Base-by-base conservation (phyloP, 2,888 invertebrate species). In the Limnephilus rhombicus region DNA sequence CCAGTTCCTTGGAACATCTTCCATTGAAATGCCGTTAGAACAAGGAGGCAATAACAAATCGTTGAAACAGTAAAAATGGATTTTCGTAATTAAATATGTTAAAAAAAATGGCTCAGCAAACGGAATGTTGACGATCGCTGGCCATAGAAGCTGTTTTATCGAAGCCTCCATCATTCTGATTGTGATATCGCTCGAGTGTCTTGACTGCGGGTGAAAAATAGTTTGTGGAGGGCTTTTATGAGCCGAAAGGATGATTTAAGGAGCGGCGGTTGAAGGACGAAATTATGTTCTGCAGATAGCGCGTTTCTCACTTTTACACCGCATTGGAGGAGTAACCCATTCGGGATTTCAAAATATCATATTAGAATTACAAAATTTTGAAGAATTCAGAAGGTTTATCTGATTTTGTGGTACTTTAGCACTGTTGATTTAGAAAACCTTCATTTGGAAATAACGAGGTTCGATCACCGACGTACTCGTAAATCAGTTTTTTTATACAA, bases 161-260 rank as follows among this genome's bases (percentile, higher is more conserved):
- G 86, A 86, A 86, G 86, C 45, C 49, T 86, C 86, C 29, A 86
- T 86, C 86, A 29, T 29, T 37, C 86, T 45, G 86, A 86, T 86
- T 86, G 86, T 86, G 45, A 86, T 86, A 45, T 88, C 68, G 87
- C 87, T 49, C 18, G 41, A 89, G 88, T 89, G 80, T 89, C 80
- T 80, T 45, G 80, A 41, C 68, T 89, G 88, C 88, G 88, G 88
- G 88, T 89, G 88, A 89, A 89, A 89, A 80, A 89, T 89, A 89
- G 88, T 89, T 89, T 80, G 68, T 37, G 80, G 37, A 89, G 80
- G 80, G 88, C 88, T 89, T 34, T 89, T 68, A 68, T 89, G 45
- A 45, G 45, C 45, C 45, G 45, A 86, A 34, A 80, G 88, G 88
- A 89, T 89, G 88, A 80, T 80, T 89, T 89, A 80, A 89, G 80